Evolutionary conservation across 23 tunicate species (phyloP).

Genomic region (Diplosoma virens): DNA sequence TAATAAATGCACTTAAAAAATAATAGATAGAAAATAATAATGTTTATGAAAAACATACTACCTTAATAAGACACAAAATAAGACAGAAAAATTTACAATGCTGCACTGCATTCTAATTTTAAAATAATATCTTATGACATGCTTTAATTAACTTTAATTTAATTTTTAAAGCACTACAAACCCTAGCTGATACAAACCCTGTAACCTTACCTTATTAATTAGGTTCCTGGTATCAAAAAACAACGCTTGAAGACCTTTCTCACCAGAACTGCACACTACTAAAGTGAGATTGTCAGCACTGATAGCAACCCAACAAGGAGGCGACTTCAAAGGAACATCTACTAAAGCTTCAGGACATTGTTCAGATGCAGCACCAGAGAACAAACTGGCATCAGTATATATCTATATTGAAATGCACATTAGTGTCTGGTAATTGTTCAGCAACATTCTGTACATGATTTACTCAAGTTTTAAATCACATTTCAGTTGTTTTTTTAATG

Average conservation of each 20-base stretch:
- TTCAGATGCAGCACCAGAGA: neutral
- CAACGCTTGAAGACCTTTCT: conserved; percentile 46
- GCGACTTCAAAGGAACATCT: conserved; percentile 33
- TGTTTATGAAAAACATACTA: no score
- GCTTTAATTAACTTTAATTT: neutral
- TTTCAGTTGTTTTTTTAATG: no score
- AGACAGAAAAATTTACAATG: no score
- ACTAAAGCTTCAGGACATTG: conserved; percentile 14
- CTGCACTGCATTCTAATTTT: no score
- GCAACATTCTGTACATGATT: no score
- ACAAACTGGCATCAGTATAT: conserved; percentile 5
- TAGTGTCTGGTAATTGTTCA: no score
- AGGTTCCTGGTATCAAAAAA: conserved; percentile 84
- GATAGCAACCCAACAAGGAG: conserved; percentile 75
- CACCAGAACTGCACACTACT: conserved; percentile 60
- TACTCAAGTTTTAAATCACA: no score
- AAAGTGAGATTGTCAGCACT: conserved; percentile 86
- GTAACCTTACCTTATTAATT: conserved; percentile 63
- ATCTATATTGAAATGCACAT: conserved; percentile 15
- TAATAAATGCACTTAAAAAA: no score
- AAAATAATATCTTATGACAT: neutral
- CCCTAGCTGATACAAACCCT: neutral
- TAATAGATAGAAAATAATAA: no score
- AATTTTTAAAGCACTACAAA: neutral
- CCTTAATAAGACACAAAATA: no score